These are phyloP conservation scores for Ectemnius continuus DNA, from an alignment of 2,888 invertebrate species.

Conservation along the genomic window DNA sequence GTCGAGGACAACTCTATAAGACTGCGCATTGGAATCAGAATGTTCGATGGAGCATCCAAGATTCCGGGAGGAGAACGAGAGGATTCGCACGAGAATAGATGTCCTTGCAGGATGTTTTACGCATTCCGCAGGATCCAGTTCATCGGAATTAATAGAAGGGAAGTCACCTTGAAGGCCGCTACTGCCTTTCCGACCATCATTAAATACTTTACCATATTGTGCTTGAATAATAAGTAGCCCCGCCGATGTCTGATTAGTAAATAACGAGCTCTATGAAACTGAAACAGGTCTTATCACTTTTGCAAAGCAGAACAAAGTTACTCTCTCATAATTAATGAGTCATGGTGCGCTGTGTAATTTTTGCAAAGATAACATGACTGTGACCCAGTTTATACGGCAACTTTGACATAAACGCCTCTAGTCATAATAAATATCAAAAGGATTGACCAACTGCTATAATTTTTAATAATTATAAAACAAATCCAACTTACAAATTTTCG, in stretches of 20 bases:
- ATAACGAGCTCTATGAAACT: background rate
- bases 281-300: no score
- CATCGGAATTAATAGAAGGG: slow-evolving; percentile 38
- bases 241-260: background rate
- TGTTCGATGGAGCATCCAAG: background rate
- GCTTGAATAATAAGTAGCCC: background rate
- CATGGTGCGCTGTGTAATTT: no score
- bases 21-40: background rate
- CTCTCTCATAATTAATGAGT: no score
- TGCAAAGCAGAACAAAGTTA: no score
- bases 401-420: no score
- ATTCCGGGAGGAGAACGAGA: background rate
- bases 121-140: slow-evolving; percentile 28
- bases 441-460: no score
- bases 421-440: no score
- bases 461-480: no score
- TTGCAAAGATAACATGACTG: no score
- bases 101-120: slow-evolving; percentile 37
- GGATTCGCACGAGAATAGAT: slow-evolving; percentile 28
- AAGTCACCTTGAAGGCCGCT: slow-evolving; percentile 28
- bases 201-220: slow-evolving; percentile 8
- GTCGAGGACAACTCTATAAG: no score
- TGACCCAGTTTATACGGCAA: no score
- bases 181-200: slow-evolving; percentile 8
- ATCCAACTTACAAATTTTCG: no score